Evolutionary conservation across 2,113 vertebrate genomes (phyloP).

Genomic region (Larimichthys crocea): DNA sequence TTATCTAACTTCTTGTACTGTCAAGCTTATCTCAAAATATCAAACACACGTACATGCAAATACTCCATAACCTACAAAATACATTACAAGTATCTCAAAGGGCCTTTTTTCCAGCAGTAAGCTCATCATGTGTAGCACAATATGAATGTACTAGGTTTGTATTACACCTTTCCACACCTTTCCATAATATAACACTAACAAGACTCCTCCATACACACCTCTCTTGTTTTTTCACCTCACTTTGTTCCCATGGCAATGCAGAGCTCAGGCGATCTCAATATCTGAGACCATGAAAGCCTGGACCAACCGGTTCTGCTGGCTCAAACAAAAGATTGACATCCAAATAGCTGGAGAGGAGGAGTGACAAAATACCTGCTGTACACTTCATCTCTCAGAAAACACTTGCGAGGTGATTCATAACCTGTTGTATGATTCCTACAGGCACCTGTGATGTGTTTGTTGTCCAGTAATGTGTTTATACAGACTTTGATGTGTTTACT

Average conservation of each 20-base stretch:
- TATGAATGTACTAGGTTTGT: background rate
- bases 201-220: conserved; percentile 18
- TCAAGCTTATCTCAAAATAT: background rate
- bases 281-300: conserved; percentile 58
- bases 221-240: conserved; percentile 44
- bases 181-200: background rate
- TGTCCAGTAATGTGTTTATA: background rate
- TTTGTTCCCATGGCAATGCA: conserved; percentile 58
- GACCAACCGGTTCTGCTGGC: conserved; percentile 77
- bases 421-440: background rate
- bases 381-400: conserved; percentile 29
- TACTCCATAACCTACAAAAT: background rate
- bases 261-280: conserved; percentile 70
- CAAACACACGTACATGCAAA: background rate
- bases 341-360: conserved; percentile 64
- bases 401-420: conserved; percentile 9
- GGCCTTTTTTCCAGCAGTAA: conserved; percentile 1
- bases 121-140: background rate
- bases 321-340: conserved; percentile 80
- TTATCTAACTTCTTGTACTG: background rate
- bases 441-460: background rate
- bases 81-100: background rate
- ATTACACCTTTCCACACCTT: background rate
- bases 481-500: background rate
- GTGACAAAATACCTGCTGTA: conserved; percentile 65